phyloP scores from a whole-genome alignment of 2,888 invertebrate species.

The Tipula confusa region DNA sequence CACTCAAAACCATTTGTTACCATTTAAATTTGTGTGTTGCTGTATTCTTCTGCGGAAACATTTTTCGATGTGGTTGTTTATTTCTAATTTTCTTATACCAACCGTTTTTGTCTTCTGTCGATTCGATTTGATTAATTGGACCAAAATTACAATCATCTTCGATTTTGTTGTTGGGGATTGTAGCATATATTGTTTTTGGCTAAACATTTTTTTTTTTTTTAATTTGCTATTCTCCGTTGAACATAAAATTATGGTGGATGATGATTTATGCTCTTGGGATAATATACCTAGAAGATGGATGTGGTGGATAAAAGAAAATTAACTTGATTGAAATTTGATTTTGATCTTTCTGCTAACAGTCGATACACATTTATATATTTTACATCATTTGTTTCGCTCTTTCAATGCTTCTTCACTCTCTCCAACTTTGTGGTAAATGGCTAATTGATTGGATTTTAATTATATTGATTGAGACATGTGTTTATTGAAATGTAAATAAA shows the following conservation, averaged over 20 bases:
- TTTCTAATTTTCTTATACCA: not conserved
- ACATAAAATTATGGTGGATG: not conserved
- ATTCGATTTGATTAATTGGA: conserved; percentile 3
- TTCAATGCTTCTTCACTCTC: not conserved
- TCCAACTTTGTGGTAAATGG: not conserved
- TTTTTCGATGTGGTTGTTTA: not conserved
- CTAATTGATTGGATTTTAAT: conserved; percentile 20
- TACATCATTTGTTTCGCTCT: not conserved
- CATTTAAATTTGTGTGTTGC: not conserved
- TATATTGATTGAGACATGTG: conserved; percentile 25
- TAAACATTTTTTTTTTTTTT: not conserved
- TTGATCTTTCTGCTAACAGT: not conserved
- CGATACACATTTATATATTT: not conserved
- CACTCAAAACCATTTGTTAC: not conserved
- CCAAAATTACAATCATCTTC: not conserved
- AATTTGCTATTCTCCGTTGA: not conserved
- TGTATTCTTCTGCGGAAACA: not conserved
- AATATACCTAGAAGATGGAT: not conserved
- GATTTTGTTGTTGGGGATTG: not conserved
- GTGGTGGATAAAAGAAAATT: not conserved
- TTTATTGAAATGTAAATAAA: conserved; percentile 20
- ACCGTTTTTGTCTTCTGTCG: not conserved
- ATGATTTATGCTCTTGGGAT: not conserved
- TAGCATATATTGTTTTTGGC: not conserved
- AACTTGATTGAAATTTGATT: conserved; percentile 3